Conservation (phyloP, 2,113 vertebrate genomes). For the Paradisaea rubra region DNA sequence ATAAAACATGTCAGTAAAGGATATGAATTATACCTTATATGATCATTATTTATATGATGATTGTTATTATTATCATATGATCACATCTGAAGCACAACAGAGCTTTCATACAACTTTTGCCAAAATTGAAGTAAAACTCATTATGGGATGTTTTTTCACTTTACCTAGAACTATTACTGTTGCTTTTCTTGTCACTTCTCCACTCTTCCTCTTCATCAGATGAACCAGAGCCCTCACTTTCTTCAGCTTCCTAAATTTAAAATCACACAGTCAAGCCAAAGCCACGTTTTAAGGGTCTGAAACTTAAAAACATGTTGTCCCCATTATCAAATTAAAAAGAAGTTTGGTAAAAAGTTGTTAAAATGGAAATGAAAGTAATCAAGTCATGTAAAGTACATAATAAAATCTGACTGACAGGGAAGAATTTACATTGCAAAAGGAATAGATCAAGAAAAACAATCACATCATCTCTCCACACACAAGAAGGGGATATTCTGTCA, state of each 20-base stretch:
- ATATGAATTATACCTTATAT: too few relatives aligned
- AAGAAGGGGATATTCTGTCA: not conserved
- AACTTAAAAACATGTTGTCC: not conserved
- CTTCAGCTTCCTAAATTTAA: slow-evolving; percentile 78
- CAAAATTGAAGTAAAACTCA: not conserved
- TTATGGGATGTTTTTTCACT: not conserved
- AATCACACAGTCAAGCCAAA: not conserved
- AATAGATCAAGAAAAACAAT: not conserved
- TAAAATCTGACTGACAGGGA: not conserved
- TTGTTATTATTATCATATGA: not conserved
- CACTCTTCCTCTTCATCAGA: slow-evolving; percentile 88
- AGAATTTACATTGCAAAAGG: not conserved
- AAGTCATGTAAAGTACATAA: not conserved
- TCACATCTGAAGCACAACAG: not conserved
- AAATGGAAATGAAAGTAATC: not conserved
- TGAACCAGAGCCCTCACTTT: slow-evolving; percentile 76
- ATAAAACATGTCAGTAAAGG: not conserved
- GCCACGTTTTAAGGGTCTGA: not conserved
- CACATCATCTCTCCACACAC: not conserved
- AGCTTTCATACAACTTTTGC: not conserved
- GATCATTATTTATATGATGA: not conserved
- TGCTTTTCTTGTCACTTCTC: slow-evolving; percentile 85
- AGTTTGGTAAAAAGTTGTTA: not conserved
- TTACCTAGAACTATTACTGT: slow-evolving; percentile 84
- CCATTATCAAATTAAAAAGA: not conserved